Base-by-base conservation (phyloP, 2,888 invertebrate species). In the Pristionchus exspectatus region DNA sequence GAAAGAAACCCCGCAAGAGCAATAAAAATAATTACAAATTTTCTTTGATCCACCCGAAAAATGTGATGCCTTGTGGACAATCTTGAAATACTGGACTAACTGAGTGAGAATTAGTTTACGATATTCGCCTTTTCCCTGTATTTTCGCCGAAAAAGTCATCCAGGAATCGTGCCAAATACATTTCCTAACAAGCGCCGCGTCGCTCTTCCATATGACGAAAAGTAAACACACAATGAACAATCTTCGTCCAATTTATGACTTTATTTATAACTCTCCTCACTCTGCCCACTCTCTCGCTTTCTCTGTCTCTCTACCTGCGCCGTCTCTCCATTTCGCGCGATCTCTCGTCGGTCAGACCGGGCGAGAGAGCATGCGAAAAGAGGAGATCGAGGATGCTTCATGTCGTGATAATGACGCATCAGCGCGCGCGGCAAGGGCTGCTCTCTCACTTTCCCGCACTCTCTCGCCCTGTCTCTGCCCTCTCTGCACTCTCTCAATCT, bases 381-480 rank as follows among this genome's bases (percentile, higher is more conserved):
- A 63, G 63, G 63, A 63, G 63, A 24, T n/a, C n/a, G 1, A 63
- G 10, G 44, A 50, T 7, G 63, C 63, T 63, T 63, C 63, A 63
- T 81, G 16, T 81, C 84, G 84, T 85, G 84, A 85, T 85, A 85
- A 85, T 85, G 59, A 59, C 84, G 84, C 84, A 85, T 81, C 81
- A 81, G 14, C 81, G 12, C 81, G 12, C 81, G 63, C 63, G 24
- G 24, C 63, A 24, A n/a, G 24, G 24, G 84, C 59, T 12, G 38
- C 84, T 83, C 84, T 85, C 84, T 59, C 33, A 10, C 18, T 59
- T 59, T 85, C 21, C 0, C 84, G 2, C 16, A 33, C 84, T 85
- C 56, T 85, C 84, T 85, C 84, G 59, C 18, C n/a, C 54, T 18
- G 7, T 69, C 69, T 69, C 69, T 87, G 14, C n/a, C 27, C 30